Conservation (phyloP, 2,797 vertebrate genomes). For the Melanotaenia parkinsoni region DNA sequence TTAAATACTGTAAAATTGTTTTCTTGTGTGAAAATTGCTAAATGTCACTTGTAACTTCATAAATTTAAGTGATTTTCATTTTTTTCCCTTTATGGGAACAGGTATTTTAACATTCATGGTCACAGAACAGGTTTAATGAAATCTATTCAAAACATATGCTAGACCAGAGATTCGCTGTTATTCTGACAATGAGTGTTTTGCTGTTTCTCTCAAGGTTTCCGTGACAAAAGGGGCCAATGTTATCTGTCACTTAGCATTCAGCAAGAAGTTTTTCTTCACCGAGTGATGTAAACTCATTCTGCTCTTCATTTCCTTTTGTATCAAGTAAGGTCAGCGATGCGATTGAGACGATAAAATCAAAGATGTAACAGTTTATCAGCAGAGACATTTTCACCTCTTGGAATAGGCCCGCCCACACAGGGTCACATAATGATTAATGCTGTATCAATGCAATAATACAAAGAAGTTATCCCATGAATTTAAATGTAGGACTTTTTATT, state of each 20-base stretch:
- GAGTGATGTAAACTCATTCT: constrained; percentile 31
- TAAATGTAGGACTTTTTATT: constrained; percentile 7
- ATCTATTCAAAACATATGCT: constrained; percentile 2
- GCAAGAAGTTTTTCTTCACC: constrained; percentile 32
- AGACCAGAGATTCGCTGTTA: constrained; percentile 1
- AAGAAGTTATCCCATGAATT: constrained; percentile 24
- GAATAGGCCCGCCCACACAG: constrained; percentile 34
- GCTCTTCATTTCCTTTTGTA: constrained; percentile 35
- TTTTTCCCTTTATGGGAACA: background rate
- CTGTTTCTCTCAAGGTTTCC: constrained; percentile 30
- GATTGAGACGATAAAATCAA: constrained; percentile 40
- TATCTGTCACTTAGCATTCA: constrained; percentile 38
- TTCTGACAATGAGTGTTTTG: constrained; percentile 33
- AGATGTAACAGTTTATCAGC: constrained; percentile 30
- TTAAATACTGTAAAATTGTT: background rate
- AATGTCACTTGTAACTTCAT: background rate
- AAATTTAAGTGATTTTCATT: background rate
- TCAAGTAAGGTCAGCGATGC: constrained; percentile 50
- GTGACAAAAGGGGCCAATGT: constrained; percentile 15
- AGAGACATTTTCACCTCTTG: constrained; percentile 31
- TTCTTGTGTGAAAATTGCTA: background rate
- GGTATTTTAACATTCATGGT: background rate
- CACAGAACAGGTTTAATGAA: constrained; percentile 8
- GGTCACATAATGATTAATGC: constrained; percentile 31
- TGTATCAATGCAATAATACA: constrained; percentile 14